A percentile compares a stretch with the other conserved stretches of the same genome.
Conservation (phyloP, 2,888 invertebrate genomes). For the Hydraecia micacea region DNA sequence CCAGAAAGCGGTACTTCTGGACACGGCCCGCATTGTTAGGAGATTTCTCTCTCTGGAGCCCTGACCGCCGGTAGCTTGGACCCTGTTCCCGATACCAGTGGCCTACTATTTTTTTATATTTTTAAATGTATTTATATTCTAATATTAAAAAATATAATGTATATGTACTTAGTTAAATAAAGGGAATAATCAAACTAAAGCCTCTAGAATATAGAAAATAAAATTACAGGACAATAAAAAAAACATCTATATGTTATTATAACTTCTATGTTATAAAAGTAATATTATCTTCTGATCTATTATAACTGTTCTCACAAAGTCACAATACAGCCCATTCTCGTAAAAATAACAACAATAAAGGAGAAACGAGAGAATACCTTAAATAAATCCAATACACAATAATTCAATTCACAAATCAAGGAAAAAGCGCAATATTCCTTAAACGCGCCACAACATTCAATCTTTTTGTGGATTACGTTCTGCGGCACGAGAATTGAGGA, state of each 20-base stretch:
- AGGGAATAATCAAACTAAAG: not conserved
- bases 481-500: constrained; percentile 53
- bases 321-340: constrained; percentile 48
- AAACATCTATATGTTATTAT: not conserved
- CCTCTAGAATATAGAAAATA: not conserved
- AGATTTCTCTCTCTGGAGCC: too few species aligned
- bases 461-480: constrained; percentile 57
- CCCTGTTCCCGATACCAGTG: too few species aligned
- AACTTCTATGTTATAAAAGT: not conserved
- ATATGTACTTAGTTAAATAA: too few species aligned
- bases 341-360: constrained; percentile 69
- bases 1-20: too few species aligned
- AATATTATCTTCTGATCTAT: constrained; percentile 14
- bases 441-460: constrained; percentile 71
- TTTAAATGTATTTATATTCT: too few species aligned
- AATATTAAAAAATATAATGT: too few species aligned
- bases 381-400: constrained; percentile 75
- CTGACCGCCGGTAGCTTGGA: too few species aligned
- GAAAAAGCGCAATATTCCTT: constrained; percentile 74
- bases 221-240: not conserved
- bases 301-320: constrained; percentile 43
- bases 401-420: constrained; percentile 78
- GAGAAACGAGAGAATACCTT: constrained; percentile 68
- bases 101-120: too few species aligned
- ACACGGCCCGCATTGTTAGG: too few species aligned